Evolutionary conservation across 2,888 invertebrate species (phyloP), one percentile per base, ranked within the genome.

Genomic region (Ophraella communa): DNA sequence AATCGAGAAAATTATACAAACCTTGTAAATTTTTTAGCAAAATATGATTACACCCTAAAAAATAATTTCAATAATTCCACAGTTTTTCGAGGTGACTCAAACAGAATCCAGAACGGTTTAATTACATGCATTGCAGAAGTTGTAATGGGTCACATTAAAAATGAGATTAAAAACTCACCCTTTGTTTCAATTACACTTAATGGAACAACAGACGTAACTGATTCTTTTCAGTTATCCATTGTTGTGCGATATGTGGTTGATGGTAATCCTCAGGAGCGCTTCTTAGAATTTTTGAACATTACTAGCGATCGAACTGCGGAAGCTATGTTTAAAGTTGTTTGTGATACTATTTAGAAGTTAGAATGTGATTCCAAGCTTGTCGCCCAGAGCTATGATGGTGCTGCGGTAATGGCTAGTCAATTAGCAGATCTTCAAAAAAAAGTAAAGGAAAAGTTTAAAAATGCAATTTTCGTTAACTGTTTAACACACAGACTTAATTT

Each of bases 321-420:
- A 39, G 70, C 68, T 5, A 60, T 78, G 52, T 72, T 57, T 61
- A 55, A 52, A 14, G 55, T 74, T 45, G 63, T 77, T 21, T 56
- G 54, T 51, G 52, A 67, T 14, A 64, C 69, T 56, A 49, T 76
- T 39, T 44, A 69, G 51, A 65, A 74, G 27, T 73, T 70, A 35
- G 55, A 73, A 24, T 68, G 73, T 57, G 55, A 61, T 44, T 33
- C 69, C 14, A 77, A 78, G 73, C 66, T 78, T 51, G 61, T 78
- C 24, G 75, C 74, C 8, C 77, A 78, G 71, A 76, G 73, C 20
- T 78, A 78, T 58, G 74, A 78, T 56, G 77, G 76, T 7, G 76
- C 74, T 3, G 69, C 74, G 21, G 75, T 78, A 5, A 73, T 74
- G 68, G 64, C 72, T 23, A 73, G 72, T 21, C 66, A 75, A 35